A percentile compares a stretch with the other conserved stretches of the same genome.
Conservation (phyloP, 2,888 invertebrate genomes). For the Nemotelus nigrinus region DNA sequence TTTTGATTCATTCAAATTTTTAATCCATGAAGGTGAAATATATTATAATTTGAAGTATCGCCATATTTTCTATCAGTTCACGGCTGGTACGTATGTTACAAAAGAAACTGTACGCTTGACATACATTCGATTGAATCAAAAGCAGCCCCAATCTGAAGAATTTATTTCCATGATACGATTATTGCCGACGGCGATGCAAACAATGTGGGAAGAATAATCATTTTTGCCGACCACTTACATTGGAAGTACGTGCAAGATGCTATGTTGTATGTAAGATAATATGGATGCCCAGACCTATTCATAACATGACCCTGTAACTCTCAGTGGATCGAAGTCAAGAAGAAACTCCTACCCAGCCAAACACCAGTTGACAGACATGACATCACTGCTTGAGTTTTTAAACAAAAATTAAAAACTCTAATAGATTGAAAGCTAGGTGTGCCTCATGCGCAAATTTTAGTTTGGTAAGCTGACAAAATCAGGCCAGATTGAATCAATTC, state of each 20-base stretch:
- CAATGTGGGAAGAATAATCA: conserved; percentile 29
- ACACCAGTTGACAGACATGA: conserved; percentile 46
- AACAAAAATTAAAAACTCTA: not conserved
- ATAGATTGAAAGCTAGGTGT: conserved; percentile 56
- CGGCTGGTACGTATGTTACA: conserved; percentile 25
- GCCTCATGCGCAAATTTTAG: conserved; percentile 50
- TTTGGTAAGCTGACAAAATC: conserved; percentile 58
- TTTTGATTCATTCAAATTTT: conserved; percentile 4
- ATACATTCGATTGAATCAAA: conserved; percentile 30
- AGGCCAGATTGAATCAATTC: conserved; percentile 56
- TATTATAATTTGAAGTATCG: conserved; percentile 25
- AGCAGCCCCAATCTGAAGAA: conserved; percentile 26
- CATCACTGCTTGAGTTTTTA: not conserved
- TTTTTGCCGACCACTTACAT: conserved; percentile 27
- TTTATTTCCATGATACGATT: conserved; percentile 19
- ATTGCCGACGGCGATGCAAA: conserved; percentile 35
- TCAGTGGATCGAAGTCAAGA: conserved; percentile 48
- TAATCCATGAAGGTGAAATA: conserved; percentile 17
- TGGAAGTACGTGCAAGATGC: conserved; percentile 46
- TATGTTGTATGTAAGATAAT: conserved; percentile 45
- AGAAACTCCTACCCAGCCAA: conserved; percentile 52
- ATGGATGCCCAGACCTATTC: conserved; percentile 40
- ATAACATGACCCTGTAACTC: conserved; percentile 42
- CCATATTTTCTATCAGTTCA: conserved; percentile 7
- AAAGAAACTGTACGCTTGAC: conserved; percentile 25